Evolutionary conservation across 2,113 vertebrate genomes (phyloP).

Genomic region (Leptobrachium leishanense): DNA sequence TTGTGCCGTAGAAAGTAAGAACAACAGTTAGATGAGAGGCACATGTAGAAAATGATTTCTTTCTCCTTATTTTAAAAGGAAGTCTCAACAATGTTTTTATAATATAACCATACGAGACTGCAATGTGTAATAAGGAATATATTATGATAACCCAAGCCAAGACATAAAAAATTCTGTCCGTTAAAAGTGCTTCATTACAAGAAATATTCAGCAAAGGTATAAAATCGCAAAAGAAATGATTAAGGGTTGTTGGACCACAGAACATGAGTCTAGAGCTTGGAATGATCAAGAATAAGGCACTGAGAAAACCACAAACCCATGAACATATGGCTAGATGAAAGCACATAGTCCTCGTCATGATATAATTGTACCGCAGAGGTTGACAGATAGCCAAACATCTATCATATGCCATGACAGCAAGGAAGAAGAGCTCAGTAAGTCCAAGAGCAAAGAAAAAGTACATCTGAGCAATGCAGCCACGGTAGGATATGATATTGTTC

Average conservation of each 20-base stretch:
- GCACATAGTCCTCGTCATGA: conserved; percentile 12
- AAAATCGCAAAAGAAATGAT: conserved; percentile 42
- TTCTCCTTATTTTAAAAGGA: conserved; percentile 22
- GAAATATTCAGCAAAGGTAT: conserved; percentile 13
- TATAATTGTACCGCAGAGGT: conserved; percentile 8
- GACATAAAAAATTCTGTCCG: conserved; percentile 18
- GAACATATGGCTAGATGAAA: conserved; percentile 14
- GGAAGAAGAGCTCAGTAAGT: conserved; percentile 39
- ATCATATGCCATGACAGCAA: conserved; percentile 35
- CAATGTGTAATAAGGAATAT: conserved; percentile 15
- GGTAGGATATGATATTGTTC: conserved; percentile 20
- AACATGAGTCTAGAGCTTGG: conserved; percentile 31
- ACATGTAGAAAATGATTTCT: conserved; percentile 37
- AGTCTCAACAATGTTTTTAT: conserved; percentile 18
- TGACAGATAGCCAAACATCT: conserved; percentile 34
- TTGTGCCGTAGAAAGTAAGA: conserved; percentile 30
- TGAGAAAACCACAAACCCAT: conserved; percentile 34
- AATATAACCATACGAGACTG: conserved; percentile 21
- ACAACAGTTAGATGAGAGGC: conserved; percentile 33
- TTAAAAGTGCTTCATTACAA: conserved; percentile 14
- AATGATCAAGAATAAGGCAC: conserved; percentile 18
- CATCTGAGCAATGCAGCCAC: conserved; percentile 29
- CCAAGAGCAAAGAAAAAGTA: conserved; percentile 38
- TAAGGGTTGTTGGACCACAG: conserved; percentile 20
- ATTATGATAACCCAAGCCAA: conserved; percentile 41